Percentiles rank a stretch among this genome's conserved stretches.
Conservation (phyloP, 2,888 invertebrate species). For the Mythimna pallens region DNA sequence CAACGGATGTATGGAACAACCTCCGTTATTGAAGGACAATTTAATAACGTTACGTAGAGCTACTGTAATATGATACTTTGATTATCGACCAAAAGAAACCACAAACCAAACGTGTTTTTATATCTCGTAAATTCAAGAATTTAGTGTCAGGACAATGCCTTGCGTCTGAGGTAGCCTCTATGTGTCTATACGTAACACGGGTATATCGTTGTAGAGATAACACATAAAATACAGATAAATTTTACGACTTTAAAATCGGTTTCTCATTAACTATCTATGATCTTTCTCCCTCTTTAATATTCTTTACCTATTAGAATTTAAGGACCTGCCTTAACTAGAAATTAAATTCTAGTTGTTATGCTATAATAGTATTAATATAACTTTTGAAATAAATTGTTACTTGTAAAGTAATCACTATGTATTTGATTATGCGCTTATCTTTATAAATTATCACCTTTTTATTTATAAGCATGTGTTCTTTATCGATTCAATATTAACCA, state of each 20-base stretch:
- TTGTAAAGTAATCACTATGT: slow-evolving; percentile 3
- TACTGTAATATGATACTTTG: slow-evolving; percentile 81
- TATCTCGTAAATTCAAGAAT: slow-evolving; percentile 56
- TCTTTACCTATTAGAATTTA: slow-evolving; percentile 1
- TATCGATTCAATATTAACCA: slow-evolving; percentile 61
- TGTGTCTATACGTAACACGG: slow-evolving; percentile 10
- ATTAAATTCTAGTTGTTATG: neutral
- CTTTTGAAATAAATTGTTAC: neutral
- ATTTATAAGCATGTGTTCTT: slow-evolving; percentile 49
- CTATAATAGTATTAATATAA: neutral
- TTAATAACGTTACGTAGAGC: slow-evolving; percentile 71
- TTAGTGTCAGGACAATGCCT: slow-evolving; percentile 39
- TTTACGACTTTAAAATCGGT: slow-evolving; percentile 36
- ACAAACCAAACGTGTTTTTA: slow-evolving; percentile 59
- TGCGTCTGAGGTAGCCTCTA: neutral
- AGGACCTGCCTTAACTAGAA: neutral
- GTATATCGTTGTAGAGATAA: slow-evolving; percentile 21
- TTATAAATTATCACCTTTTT: slow-evolving; percentile 44
- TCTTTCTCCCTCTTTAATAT: neutral
- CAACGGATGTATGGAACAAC: slow-evolving; percentile 76
- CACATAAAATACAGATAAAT: slow-evolving; percentile 24
- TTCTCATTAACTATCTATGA: slow-evolving; percentile 18
- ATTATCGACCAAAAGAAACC: slow-evolving; percentile 52
- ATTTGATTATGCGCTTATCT: slow-evolving; percentile 31
- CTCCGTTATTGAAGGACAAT: slow-evolving; percentile 74